Base-by-base conservation (phyloP, 2,888 invertebrate genomes). In the Lasioglossum marginatum region DNA sequence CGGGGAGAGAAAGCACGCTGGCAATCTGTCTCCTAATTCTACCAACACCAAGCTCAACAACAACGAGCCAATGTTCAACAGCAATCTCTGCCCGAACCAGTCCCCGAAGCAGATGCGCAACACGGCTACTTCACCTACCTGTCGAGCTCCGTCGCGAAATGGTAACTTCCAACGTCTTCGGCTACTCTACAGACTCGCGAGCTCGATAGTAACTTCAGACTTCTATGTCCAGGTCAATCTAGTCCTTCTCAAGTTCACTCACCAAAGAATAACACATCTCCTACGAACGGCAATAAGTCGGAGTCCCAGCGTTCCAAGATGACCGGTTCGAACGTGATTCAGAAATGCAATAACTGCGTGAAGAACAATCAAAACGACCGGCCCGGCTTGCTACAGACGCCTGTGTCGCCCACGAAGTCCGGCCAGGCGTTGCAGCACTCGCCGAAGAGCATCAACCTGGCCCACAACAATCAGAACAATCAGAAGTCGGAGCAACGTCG, bases 1-100 rank as follows among this genome's bases (percentile, higher is more conserved):
- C 78, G 88, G 89, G 10, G 92, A 93, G 76, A 92, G 92, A 77
- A 92, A 92, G 80, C 86, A 91, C 75, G 81, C 76, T 12, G 90
- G 88, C 16, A 88, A 71, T 52, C 85, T 87, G 77, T 92, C 93
- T 72, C 93, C 93, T 5, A 92, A 92, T 77, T 90, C 92, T 79
- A 85, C 88, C 74, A 89, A 94, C 79, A 81, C 89, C 74, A 89
- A 94, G 83, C 92, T 93, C 87, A 94, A 94, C 86, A 95, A 95
- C 91, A 95, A 95, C 92, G 95, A 95, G 92, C 88, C 94, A 63
- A 94, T 93, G 89, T 92, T 92, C 86, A 95, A 94, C 84, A 94
- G 94, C 87, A 95, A 94, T 88, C 91, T 94, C 70, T 91, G 92
- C 70, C 91, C 92, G 70, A 91, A 87, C 76, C 94, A 94, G 83